Percentiles rank a stretch among this genome's conserved stretches.
These are phyloP conservation scores for Danaus melanippus DNA, from an alignment of 1,140 invertebrate genomes.

Conservation along the genomic window DNA sequence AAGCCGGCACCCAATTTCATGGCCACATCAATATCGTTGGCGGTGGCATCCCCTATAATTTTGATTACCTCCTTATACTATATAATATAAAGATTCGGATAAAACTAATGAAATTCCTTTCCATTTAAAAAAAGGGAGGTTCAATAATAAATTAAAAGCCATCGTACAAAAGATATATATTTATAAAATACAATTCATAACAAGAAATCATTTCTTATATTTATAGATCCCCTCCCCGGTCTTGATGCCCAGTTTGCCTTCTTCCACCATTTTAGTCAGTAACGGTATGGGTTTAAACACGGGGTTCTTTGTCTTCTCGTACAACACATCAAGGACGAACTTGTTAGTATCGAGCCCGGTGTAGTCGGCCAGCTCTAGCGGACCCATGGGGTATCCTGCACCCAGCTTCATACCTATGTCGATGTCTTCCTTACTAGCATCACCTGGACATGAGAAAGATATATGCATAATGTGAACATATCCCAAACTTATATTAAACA, in stretches of 20 bases:
- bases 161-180: slow-evolving; percentile 2
- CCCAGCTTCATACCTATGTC: slow-evolving; percentile 92
- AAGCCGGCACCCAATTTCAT: slow-evolving; percentile 89
- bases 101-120: slow-evolving; percentile 4
- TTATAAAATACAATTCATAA: not conserved
- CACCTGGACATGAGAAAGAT: slow-evolving; percentile 51
- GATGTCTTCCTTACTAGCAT: slow-evolving; percentile 81
- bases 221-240: slow-evolving; percentile 89
- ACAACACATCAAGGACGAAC: slow-evolving; percentile 79
- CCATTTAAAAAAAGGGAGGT: not conserved
- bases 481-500: not conserved
- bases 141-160: not conserved
- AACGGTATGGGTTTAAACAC: slow-evolving; percentile 78
- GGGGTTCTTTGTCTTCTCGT: slow-evolving; percentile 81
- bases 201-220: slow-evolving; percentile 74
- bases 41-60: slow-evolving; percentile 75
- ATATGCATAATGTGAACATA: too few relatives aligned
- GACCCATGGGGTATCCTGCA: slow-evolving; percentile 89
- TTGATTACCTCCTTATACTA: slow-evolving; percentile 10
- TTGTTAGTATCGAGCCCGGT: slow-evolving; percentile 83
- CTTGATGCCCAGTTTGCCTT: slow-evolving; percentile 88
- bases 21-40: slow-evolving; percentile 82
- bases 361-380: slow-evolving; percentile 86
- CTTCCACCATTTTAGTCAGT: slow-evolving; percentile 81
- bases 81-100: slow-evolving; percentile 5